phyloP scores from a whole-genome alignment of 1,140 invertebrate species.

The Temnothorax curvispinosus region DNA sequence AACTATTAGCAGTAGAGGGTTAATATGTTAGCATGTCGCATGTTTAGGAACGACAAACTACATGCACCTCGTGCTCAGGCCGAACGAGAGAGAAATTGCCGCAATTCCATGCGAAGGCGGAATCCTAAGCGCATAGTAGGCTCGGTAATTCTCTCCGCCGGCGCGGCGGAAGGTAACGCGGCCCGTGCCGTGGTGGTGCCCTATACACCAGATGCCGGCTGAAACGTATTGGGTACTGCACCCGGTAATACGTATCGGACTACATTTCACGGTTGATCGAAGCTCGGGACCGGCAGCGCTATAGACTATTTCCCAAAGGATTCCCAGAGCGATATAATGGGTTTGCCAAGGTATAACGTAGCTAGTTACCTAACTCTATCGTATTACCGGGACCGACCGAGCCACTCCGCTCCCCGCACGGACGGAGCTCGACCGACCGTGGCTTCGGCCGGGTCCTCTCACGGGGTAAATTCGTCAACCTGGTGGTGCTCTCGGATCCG shows the following conservation, averaged over 20 bases:
- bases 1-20: slow-evolving; percentile 2
- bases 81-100: slow-evolving; percentile 33
- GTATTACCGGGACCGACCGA: slow-evolving; percentile 62
- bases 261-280: slow-evolving; percentile 83
- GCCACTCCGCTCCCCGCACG: slow-evolving; percentile 8
- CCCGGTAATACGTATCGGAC: slow-evolving; percentile 79
- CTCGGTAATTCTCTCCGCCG: slow-evolving; percentile 30
- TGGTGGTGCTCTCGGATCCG: background rate
- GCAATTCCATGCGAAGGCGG: slow-evolving; percentile 41
- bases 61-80: background rate
- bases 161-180: slow-evolving; percentile 28
- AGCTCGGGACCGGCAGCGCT: slow-evolving; percentile 57
- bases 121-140: slow-evolving; percentile 38
- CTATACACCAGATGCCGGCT: slow-evolving; percentile 31
- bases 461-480: slow-evolving; percentile 72
- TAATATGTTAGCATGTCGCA: slow-evolving; percentile 45
- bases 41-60: slow-evolving; percentile 39
- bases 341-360: slow-evolving; percentile 72
- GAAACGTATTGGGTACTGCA: slow-evolving; percentile 33
- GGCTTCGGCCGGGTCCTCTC: slow-evolving; percentile 50
- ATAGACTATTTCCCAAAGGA: slow-evolving; percentile 82
- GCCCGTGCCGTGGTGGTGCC: background rate
- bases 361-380: slow-evolving; percentile 72
- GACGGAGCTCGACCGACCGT: slow-evolving; percentile 44
- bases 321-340: slow-evolving; percentile 79